A percentile compares a stretch with the other conserved stretches of the same genome.
Conservation (phyloP, 2,113 vertebrate genomes). For the Euleptes europaea region DNA sequence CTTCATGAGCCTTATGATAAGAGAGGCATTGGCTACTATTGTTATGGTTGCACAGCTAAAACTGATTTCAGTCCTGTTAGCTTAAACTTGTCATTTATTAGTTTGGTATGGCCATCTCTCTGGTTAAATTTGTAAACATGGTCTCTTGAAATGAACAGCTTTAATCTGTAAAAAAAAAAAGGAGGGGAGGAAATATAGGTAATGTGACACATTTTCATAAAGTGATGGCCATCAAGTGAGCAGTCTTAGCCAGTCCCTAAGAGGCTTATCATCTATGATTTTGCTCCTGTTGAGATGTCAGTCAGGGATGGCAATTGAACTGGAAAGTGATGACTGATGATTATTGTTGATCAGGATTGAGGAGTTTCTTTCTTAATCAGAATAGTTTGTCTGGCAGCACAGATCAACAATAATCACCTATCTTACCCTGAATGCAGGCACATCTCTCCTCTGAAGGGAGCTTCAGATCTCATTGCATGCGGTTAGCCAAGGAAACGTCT, state of each 20-base stretch:
- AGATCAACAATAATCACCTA: background rate
- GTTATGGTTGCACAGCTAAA: background rate
- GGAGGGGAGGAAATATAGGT: background rate
- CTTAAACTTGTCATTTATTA: background rate
- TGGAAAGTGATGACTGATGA: background rate
- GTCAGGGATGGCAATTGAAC: background rate
- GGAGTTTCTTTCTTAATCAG: background rate
- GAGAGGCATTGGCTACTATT: background rate
- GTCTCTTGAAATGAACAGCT: background rate
- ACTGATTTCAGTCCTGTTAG: background rate
- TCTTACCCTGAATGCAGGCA: background rate
- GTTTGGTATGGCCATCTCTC: conserved; percentile 2
- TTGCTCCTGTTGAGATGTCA: background rate
- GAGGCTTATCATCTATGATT: background rate
- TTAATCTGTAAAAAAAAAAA: background rate
- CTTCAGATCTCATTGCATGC: background rate
- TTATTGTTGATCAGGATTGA: background rate
- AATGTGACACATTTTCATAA: background rate
- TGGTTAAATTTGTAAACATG: conserved; percentile 2
- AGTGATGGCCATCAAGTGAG: background rate
- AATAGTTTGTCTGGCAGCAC: background rate
- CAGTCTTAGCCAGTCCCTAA: background rate
- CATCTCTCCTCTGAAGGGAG: background rate
- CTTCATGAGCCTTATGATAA: background rate
- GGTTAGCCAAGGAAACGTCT: background rate